Evolutionary conservation across 2,888 invertebrate species (phyloP).

Genomic region (Diadromus collaris): DNA sequence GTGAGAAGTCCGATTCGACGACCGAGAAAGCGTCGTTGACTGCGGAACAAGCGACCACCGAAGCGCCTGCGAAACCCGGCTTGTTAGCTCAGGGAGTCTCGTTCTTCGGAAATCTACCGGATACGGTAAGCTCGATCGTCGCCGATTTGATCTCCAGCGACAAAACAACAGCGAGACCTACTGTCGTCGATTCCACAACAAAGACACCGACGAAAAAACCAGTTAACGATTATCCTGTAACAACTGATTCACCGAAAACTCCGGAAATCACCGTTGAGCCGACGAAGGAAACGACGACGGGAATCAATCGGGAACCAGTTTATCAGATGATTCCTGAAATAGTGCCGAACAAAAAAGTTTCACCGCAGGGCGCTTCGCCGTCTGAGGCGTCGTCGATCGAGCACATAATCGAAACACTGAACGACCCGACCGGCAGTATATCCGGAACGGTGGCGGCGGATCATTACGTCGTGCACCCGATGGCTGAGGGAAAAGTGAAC

Average conservation of each 20-base stretch:
- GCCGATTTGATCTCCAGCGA: constrained; percentile 48
- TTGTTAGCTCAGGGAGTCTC: constrained; percentile 45
- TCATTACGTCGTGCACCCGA: constrained; percentile 18
- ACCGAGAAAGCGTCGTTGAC: constrained; percentile 27
- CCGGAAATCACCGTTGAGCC: constrained; percentile 33
- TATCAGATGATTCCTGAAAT: constrained; percentile 59
- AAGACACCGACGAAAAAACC: constrained; percentile 38
- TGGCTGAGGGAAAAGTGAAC: constrained; percentile 19
- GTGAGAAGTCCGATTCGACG: constrained; percentile 21
- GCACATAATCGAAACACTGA: constrained; percentile 62
- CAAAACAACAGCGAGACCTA: constrained; percentile 24
- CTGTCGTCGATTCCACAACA: constrained; percentile 39
- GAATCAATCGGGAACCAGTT: constrained; percentile 43
- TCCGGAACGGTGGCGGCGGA: constrained; percentile 47
- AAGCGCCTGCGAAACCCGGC: constrained; percentile 36
- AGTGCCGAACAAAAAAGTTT: constrained; percentile 52
- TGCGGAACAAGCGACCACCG: constrained; percentile 35
- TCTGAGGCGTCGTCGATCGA: constrained; percentile 60
- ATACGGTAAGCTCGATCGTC: constrained; percentile 48
- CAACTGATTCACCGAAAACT: constrained; percentile 22
- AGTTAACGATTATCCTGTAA: constrained; percentile 19
- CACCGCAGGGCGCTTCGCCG: constrained; percentile 40
- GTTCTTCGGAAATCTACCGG: constrained; percentile 52
- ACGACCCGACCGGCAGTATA: constrained; percentile 58
- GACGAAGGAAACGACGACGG: constrained; percentile 40